Percentiles rank a stretch among this genome's conserved stretches.
Conservation (phyloP, 23 tunicate genomes). For the Oikopleura dioica region DNA sequence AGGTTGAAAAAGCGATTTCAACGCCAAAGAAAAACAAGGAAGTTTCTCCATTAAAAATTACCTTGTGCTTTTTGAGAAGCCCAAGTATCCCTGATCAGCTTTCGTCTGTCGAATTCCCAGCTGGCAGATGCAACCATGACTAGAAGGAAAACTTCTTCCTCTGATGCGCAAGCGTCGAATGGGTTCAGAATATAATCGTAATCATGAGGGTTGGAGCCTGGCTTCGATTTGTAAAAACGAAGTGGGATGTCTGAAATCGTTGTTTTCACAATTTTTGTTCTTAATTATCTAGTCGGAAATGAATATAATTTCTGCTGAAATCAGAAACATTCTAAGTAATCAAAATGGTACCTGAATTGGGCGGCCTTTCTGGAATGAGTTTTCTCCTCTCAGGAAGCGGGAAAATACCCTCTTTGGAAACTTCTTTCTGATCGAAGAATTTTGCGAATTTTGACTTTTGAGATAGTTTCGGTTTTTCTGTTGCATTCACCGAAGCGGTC, state of each 20-base stretch:
- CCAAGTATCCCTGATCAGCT: conserved; percentile 60
- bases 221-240: neutral
- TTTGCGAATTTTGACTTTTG: neutral
- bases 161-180: neutral
- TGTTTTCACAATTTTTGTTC: too few relatives aligned
- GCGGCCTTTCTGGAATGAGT: neutral
- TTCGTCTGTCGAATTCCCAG: conserved; percentile 62
- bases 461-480: neutral
- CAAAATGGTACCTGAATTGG: neutral
- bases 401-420: neutral
- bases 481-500: neutral
- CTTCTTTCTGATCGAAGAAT: neutral
- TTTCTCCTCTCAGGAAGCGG: neutral
- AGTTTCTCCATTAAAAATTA: too few relatives aligned
- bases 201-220: neutral
- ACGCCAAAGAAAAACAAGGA: too few relatives aligned
- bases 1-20: too few relatives aligned
- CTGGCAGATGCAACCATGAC: conserved; percentile 51
- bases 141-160: conserved; percentile 25
- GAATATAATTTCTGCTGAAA: too few relatives aligned
- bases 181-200: neutral
- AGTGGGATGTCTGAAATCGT: too few relatives aligned
- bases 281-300: too few relatives aligned
- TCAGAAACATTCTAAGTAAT: too few relatives aligned
- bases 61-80: conserved; percentile 14